Evolutionary conservation across 2,113 vertebrate species (phyloP), one percentile per base, ranked within the genome.

Genomic region (Ciconia boyciana): DNA sequence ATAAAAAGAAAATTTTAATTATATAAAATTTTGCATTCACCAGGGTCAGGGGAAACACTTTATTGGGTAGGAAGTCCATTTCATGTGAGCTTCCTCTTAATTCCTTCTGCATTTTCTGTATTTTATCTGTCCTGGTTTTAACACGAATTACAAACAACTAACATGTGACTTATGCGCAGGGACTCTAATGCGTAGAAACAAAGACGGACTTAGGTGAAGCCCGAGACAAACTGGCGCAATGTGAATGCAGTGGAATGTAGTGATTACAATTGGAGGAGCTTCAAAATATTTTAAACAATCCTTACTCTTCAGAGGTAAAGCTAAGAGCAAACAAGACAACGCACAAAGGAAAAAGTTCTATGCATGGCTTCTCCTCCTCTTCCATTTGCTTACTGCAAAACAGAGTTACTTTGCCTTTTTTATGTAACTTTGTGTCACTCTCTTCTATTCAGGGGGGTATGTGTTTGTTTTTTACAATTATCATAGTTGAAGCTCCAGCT

Each of bases 91-190:
- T 71, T 66, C 13, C 24, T 16, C 46, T 71, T 55, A n/a, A 69
- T 58, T 69, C 13, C 62, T 34, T 54, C 41, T 62, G 66, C 41
- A 10, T 81, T 70, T 75, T 57, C 39, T 69, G 20, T n/a, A 15
- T 28, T 64, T 71, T 66, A 48, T 25, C 20, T 39, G 11, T 49
- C n/a, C 55, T 60, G 16, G 9, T 36, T 89, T 92, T 31, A 65
- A 43, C 12, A 70, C 2, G 4, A 34, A 54, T 65, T 43, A 48
- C 13, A 43, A 48, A 39, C 16, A 36, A 15, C 11, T 29, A 65
- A 24, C 3, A 16, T 2, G 6, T 52, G 19, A 28, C 16, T 22
- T 39, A 6, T 0, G 1, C 1, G 5, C 20, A 17, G 43, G 43
- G 32, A 54, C 31, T 22, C 11, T 13, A 22, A 28, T 13, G 28